phyloP scores from a whole-genome alignment of 2,113 vertebrate genomes.

The Miniopterus natalensis region DNA sequence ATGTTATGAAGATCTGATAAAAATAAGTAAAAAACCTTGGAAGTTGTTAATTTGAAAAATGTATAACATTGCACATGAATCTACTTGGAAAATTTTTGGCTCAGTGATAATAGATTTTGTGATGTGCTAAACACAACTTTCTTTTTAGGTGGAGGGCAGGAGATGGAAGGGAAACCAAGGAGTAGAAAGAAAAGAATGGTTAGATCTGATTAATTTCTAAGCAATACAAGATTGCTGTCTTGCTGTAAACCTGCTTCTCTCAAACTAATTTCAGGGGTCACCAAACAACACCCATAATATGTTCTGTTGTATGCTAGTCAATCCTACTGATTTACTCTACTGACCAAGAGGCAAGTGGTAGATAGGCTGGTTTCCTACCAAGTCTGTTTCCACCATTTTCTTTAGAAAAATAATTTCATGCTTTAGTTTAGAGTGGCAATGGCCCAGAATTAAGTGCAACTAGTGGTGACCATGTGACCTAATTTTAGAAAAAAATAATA shows the following conservation, averaged over 20 bases:
- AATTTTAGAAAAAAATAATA: background rate
- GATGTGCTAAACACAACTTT: slow-evolving; percentile 30
- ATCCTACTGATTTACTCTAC: background rate
- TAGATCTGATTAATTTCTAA: slow-evolving; percentile 2
- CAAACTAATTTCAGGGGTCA: background rate
- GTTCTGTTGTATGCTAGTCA: background rate
- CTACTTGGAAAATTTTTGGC: slow-evolving; percentile 57
- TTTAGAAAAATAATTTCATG: background rate
- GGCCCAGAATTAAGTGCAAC: slow-evolving; percentile 3
- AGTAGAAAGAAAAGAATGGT: background rate
- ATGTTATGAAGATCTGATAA: slow-evolving; percentile 59
- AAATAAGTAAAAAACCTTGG: slow-evolving; percentile 53
- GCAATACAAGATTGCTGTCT: background rate
- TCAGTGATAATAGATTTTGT: slow-evolving; percentile 57
- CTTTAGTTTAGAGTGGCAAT: background rate
- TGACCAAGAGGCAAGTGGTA: background rate
- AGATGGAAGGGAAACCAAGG: background rate
- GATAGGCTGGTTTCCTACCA: background rate
- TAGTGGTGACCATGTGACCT: background rate
- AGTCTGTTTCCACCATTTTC: background rate
- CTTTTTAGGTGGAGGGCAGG: background rate
- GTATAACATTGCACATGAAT: slow-evolving; percentile 49
- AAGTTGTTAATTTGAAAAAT: slow-evolving; percentile 70
- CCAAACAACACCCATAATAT: background rate
- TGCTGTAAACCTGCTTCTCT: background rate